Conservation (phyloP, 2,888 invertebrate genomes). For the Portevinia maculata region DNA sequence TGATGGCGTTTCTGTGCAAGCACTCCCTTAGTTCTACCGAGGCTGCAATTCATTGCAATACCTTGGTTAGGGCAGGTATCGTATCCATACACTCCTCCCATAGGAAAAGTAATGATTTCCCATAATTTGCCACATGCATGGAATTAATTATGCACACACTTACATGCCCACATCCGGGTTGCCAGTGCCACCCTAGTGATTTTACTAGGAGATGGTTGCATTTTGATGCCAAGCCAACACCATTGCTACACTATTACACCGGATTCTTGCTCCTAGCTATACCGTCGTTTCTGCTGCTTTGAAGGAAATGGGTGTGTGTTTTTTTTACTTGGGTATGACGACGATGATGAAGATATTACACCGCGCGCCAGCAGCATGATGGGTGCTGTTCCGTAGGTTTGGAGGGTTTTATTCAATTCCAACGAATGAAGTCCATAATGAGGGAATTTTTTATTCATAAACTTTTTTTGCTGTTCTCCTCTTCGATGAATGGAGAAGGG, state of each 20-base stretch:
- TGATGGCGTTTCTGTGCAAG: conserved; percentile 10
- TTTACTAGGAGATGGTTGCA: conserved; percentile 50
- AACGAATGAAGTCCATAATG: conserved; percentile 70
- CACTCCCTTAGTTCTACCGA: conserved; percentile 4
- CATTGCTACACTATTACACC: conserved; percentile 36
- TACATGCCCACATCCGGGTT: conserved; percentile 24
- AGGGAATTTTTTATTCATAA: conserved; percentile 72
- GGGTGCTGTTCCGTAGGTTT: conserved; percentile 61
- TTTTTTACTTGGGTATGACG: conserved; percentile 18
- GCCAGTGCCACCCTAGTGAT: conserved; percentile 18
- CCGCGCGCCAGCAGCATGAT: conserved; percentile 50
- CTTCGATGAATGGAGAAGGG: conserved; percentile 24
- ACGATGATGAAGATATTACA: conserved; percentile 46
- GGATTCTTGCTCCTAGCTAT: conserved; percentile 47
- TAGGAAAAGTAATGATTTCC: conserved; percentile 75
- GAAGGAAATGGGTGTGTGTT: conserved; percentile 34
- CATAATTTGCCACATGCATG: conserved; percentile 77
- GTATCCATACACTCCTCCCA: conserved; percentile 37
- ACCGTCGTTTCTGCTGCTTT: conserved; percentile 14
- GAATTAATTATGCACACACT: conserved; percentile 75
- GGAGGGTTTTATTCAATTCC: conserved; percentile 67
- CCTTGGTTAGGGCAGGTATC: conserved; percentile 38
- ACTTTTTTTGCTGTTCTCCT: conserved; percentile 9
- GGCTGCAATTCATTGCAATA: neutral
- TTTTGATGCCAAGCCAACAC: conserved; percentile 49